Conservation (phyloP, 2,113 vertebrate genomes). For the Pedetes capensis region DNA sequence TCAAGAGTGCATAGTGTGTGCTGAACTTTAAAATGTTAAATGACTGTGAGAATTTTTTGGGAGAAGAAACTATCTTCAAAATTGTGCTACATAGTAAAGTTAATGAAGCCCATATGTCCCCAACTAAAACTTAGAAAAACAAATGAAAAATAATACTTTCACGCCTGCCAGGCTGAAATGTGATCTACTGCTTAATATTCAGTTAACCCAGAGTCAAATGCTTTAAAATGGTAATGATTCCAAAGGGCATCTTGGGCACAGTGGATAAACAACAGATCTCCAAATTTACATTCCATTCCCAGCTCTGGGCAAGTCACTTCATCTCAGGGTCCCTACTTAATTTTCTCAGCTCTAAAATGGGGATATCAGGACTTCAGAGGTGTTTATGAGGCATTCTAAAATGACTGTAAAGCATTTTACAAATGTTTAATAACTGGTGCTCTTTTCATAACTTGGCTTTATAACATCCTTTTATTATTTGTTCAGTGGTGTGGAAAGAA, state of each 20-base stretch:
- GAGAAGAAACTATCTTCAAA: conserved; percentile 80
- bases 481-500: conserved; percentile 5
- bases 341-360: conserved; percentile 58
- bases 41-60: conserved; percentile 69
- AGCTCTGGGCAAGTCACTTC: conserved; percentile 10
- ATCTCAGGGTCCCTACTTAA: conserved; percentile 28
- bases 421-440: conserved; percentile 54
- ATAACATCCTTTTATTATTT: conserved; percentile 38
- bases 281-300: not conserved
- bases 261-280: conserved; percentile 57
- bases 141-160: conserved; percentile 81
- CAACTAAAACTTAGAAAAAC: conserved; percentile 79
- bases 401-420: not conserved
- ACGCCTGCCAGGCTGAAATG: conserved; percentile 80
- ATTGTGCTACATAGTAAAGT: conserved; percentile 75
- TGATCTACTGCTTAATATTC: conserved; percentile 80
- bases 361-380: conserved; percentile 1
- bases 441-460: conserved; percentile 72
- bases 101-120: conserved; percentile 84
- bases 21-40: conserved; percentile 77
- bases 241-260: conserved; percentile 26
- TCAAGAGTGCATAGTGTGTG: conserved; percentile 47
- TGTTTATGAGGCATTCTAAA: conserved; percentile 41
- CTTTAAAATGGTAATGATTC: conserved; percentile 75
- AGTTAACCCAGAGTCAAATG: conserved; percentile 69